Conservation (phyloP, 2,888 invertebrate species). For the Antitype chi region DNA sequence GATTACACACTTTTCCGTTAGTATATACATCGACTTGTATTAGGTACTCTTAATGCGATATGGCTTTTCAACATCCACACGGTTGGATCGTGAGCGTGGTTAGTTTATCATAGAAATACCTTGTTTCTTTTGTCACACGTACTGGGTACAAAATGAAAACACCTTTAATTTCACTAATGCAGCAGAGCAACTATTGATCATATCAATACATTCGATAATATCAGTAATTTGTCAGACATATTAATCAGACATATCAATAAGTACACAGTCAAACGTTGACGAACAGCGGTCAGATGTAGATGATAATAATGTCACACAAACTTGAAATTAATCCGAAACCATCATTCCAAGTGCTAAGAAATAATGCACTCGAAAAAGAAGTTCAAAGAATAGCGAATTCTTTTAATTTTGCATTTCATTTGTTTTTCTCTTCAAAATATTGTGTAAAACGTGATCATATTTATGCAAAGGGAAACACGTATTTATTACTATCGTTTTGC, state of each 20-base stretch:
- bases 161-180: constrained; percentile 8
- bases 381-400: constrained; percentile 8
- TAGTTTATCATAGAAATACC: not conserved
- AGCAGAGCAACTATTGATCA: not conserved
- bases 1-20: too few species aligned
- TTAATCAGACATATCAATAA: not conserved
- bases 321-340: not conserved
- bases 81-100: not conserved
- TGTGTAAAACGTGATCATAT: not conserved
- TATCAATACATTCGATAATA: not conserved
- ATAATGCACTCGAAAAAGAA: constrained; percentile 16
- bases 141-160: not conserved
- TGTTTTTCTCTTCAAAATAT: constrained; percentile 28
- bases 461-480: constrained; percentile 17
- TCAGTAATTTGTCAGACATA: not conserved
- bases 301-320: not conserved
- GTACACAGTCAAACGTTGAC: not conserved
- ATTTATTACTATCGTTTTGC: constrained; percentile 3
- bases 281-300: not conserved
- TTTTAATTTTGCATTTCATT: constrained; percentile 3
- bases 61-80: too few species aligned
- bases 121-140: not conserved
- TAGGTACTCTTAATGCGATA: too few species aligned
- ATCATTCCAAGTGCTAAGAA: not conserved
- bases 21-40: too few species aligned